These are phyloP conservation scores for Spodoptera litura DNA, from an alignment of 1,140 invertebrate species.

Conservation along the genomic window DNA sequence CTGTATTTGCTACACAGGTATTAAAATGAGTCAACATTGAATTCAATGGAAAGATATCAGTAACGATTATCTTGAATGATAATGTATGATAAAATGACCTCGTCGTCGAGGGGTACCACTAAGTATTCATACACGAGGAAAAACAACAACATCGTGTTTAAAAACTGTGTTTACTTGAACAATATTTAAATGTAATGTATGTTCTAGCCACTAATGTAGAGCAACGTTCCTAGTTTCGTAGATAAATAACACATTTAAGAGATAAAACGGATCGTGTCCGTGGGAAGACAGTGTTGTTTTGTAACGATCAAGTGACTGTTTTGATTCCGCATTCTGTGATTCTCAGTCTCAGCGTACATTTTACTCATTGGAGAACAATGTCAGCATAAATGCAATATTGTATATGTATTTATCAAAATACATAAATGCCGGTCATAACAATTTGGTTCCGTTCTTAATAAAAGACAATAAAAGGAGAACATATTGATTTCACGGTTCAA, in stretches of 20 bases:
- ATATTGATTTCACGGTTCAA: slow-evolving; percentile 27
- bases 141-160: neutral
- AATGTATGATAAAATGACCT: slow-evolving; percentile 25
- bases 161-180: neutral
- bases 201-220: no score
- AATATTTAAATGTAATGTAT: no score
- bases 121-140: neutral
- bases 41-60: slow-evolving; percentile 19
- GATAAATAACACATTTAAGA: neutral
- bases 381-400: neutral
- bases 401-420: neutral
- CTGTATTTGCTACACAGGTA: neutral
- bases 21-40: slow-evolving; percentile 19
- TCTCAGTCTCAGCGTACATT: neutral
- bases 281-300: neutral
- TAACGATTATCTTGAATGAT: slow-evolving; percentile 24
- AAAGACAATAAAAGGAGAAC: slow-evolving; percentile 22
- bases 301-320: neutral
- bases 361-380: neutral
- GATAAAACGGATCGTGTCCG: neutral
- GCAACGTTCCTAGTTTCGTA: no score
- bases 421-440: neutral
- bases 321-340: slow-evolving; percentile 3
- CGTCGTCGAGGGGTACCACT: neutral
- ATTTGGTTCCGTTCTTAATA: slow-evolving; percentile 12